Percentiles rank a stretch among this genome's conserved stretches.
phyloP scores from a whole-genome alignment of 2,888 invertebrate species.

The Ganaspis brasiliensis region DNA sequence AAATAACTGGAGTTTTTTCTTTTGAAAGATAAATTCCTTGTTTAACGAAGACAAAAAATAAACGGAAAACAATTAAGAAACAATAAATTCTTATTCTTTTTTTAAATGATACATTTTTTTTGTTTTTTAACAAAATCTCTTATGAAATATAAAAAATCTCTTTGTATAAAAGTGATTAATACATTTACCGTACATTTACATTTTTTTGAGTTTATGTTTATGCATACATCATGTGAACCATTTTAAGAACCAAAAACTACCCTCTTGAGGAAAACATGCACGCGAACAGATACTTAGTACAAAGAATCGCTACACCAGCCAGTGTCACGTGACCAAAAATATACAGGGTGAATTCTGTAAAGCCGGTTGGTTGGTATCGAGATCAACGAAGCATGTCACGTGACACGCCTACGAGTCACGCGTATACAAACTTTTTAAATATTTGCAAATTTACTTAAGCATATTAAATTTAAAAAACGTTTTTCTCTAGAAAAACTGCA shows the following conservation, averaged over 20 bases:
- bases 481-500: no score
- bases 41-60: no score
- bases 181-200: neutral
- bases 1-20: no score
- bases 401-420: constrained; percentile 78
- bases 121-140: no score
- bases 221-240: neutral
- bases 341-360: constrained; percentile 72
- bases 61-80: no score
- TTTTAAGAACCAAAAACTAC: constrained; percentile 46
- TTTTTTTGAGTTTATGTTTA: neutral
- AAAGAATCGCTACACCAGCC: constrained; percentile 72
- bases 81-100: no score
- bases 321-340: constrained; percentile 73
- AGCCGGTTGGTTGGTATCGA: constrained; percentile 75
- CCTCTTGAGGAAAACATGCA: constrained; percentile 62
- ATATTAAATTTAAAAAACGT: no score
- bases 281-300: constrained; percentile 78
- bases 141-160: no score
- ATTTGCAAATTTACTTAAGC: neutral
- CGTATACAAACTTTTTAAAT: constrained; percentile 55
- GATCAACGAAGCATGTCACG: constrained; percentile 75
- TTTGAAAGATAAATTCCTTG: no score
- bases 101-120: no score
- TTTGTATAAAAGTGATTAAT: no score